Evolutionary conservation across 2,113 vertebrate genomes (phyloP).

Genomic region (Circaetus cinerascens): DNA sequence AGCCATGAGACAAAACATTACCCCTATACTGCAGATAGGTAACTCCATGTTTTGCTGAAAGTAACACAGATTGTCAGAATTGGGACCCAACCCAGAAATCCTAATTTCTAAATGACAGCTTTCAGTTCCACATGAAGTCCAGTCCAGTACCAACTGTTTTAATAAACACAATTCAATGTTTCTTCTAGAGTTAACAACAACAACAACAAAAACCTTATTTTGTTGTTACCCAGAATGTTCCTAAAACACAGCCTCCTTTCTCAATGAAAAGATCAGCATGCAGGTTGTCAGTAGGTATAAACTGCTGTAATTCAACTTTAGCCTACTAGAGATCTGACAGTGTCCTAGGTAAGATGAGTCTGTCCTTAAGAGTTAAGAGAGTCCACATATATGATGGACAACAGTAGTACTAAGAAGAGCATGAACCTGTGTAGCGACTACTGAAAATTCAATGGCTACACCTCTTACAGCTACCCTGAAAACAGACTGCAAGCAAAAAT

Average conservation of each 20-base stretch:
- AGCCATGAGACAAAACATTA: background rate
- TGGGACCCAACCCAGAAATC: background rate
- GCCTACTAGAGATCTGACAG: background rate
- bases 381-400: background rate
- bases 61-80: background rate
- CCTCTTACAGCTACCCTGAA: background rate
- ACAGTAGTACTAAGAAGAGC: background rate
- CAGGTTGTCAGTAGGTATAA: background rate
- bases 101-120: background rate
- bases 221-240: background rate
- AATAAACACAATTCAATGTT: background rate
- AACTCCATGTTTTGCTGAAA: background rate
- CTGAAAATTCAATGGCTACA: background rate
- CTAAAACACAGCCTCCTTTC: background rate
- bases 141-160: background rate
- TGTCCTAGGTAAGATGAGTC: background rate
- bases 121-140: background rate
- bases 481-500: background rate
- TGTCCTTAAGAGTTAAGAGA: background rate
- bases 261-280: accelerated
- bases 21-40: background rate
- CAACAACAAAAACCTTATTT: background rate
- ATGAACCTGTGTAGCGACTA: accelerated
- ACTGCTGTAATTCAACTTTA: background rate
- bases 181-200: background rate